Conservation (phyloP, 2,797 vertebrate genomes). For the Alauda arvensis region DNA sequence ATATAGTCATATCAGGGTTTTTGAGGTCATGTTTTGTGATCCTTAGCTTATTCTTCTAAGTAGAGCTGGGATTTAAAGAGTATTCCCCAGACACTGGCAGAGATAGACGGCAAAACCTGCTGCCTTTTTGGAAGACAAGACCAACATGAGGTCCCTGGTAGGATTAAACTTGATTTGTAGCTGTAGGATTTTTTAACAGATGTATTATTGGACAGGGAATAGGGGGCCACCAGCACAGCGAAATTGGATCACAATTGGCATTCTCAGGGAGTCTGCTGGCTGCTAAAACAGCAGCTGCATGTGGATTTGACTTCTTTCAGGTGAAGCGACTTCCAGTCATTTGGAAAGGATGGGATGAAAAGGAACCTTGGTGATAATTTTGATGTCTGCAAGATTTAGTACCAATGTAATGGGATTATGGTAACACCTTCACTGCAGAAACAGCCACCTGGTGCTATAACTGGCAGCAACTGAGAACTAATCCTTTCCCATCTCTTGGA, state of each 20-base stretch:
- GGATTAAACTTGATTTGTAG: slow-evolving; percentile 95
- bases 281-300: slow-evolving; percentile 88
- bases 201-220: slow-evolving; percentile 93
- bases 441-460: slow-evolving; percentile 88
- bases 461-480: slow-evolving; percentile 83
- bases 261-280: slow-evolving; percentile 81
- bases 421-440: slow-evolving; percentile 87
- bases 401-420: slow-evolving; percentile 89
- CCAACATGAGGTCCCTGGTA: slow-evolving; percentile 90
- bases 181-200: slow-evolving; percentile 91
- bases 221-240: slow-evolving; percentile 85
- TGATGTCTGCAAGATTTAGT: slow-evolving; percentile 91
- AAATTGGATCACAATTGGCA: slow-evolving; percentile 89
- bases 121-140: slow-evolving; percentile 86
- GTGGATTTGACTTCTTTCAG: slow-evolving; percentile 89
- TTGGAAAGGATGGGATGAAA: slow-evolving; percentile 89
- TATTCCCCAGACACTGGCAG: slow-evolving; percentile 83
- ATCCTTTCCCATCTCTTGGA: slow-evolving; percentile 91
- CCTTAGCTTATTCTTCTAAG: slow-evolving; percentile 89
- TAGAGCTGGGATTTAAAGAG: slow-evolving; percentile 87
- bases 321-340: slow-evolving; percentile 89
- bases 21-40: slow-evolving; percentile 91
- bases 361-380: slow-evolving; percentile 86
- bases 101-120: slow-evolving; percentile 82
- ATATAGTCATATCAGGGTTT: slow-evolving; percentile 93